Evolutionary conservation across 1,140 invertebrate species (phyloP), one percentile per base, ranked within the genome.

Genomic region (Archegozetes longisetosus): DNA sequence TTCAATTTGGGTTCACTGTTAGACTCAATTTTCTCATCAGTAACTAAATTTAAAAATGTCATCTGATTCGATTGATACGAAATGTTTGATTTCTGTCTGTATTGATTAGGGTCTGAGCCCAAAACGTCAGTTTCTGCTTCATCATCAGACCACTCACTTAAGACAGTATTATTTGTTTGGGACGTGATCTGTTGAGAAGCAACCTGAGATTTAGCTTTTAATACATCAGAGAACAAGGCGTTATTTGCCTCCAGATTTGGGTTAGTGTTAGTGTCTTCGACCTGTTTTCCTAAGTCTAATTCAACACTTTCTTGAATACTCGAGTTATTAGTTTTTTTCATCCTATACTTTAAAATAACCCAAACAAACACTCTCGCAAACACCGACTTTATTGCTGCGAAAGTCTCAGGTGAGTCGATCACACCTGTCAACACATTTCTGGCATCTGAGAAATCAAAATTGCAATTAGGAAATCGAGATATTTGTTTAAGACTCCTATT

Each of bases 391-490:
- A 74, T 67, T 0, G 70, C 60, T 2, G 67, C 64, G n/a, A 73
- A 68, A 61, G 68, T 72, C 46, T 71, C 72, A 25, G 70, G 70
- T 20, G 70, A 70, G 61, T 77, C 75, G 58, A 77, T 73, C 2
- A 77, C 69, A 3, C 74, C 76, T 1, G 73, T 76, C 24, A 77
- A 62, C 22, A 76, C 72, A 66, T 75, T 77, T 29, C 68, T 67
- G 17, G 75, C 74, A 67, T 76, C 75, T 24, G 24, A 20, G 20
- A 23, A 9, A 6, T n/a, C 14, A 9, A 9, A 51, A 13, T 47
- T 13, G n/a, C 12, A 47, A 13, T n/a, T 13, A 47, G 12, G n/a
- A 13, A 13, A 47, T n/a, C n/a, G 40, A 12, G n/a, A 47, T 47
- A 47, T 12, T 12, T n/a, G 12, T 13, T 13, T 47, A 47, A 47